Percentiles rank a stretch among this genome's conserved stretches.
Conservation (phyloP, 1,140 invertebrate species). For the Drosophila yakuba region DNA sequence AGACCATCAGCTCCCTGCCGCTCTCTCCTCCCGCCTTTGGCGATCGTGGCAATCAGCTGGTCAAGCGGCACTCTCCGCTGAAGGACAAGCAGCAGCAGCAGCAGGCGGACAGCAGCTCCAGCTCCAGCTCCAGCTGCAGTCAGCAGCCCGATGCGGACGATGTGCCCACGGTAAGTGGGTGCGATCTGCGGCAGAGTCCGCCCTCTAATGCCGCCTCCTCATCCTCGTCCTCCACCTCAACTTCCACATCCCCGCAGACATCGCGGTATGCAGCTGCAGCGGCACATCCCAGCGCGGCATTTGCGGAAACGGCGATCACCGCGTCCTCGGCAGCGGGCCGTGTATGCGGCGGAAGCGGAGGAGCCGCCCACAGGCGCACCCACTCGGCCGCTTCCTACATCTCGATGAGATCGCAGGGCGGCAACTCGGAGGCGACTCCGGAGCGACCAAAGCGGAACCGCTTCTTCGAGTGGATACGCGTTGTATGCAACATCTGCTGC, state of each 20-base stretch:
- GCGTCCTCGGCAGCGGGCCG: background rate
- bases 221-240: conserved; percentile 22
- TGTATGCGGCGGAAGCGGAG: conserved; percentile 3
- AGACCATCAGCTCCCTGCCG: conserved; percentile 61
- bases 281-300: conserved; percentile 73
- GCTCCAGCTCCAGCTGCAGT: conserved; percentile 4
- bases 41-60: conserved; percentile 31
- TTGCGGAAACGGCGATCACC: conserved; percentile 49
- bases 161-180: conserved; percentile 66
- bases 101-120: conserved; percentile 22
- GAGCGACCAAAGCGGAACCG: conserved; percentile 55
- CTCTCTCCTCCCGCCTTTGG: conserved; percentile 51
- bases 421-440: conserved; percentile 29
- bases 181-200: background rate
- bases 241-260: conserved; percentile 57
- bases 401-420: conserved; percentile 67
- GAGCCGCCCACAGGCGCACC: conserved; percentile 59
- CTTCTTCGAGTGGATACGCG: conserved; percentile 62
- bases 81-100: conserved; percentile 10
- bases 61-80: conserved; percentile 36
- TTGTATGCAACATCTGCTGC: conserved; percentile 57
- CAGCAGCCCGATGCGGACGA: conserved; percentile 57
- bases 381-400: conserved; percentile 72
- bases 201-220: conserved; percentile 16
- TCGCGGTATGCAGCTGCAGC: conserved; percentile 58